A percentile compares a stretch with the other conserved stretches of the same genome.
These are phyloP conservation scores for Carapus acus DNA, from an alignment of 2,797 vertebrate species.

Conservation along the genomic window DNA sequence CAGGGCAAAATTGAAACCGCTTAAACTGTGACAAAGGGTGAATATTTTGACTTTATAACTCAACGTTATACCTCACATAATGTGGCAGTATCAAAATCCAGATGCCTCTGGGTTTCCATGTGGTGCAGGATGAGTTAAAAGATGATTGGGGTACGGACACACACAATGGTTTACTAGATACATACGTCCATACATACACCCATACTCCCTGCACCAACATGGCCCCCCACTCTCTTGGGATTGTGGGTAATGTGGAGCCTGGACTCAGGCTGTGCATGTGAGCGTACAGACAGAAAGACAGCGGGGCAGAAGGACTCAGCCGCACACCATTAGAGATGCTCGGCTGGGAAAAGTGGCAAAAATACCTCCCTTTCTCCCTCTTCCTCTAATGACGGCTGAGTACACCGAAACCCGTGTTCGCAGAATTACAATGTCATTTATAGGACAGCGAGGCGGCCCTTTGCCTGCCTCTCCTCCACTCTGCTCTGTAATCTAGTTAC, in stretches of 20 bases:
- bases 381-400: slow-evolving; percentile 66
- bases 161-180: slow-evolving; percentile 59
- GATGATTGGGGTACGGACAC: slow-evolving; percentile 37
- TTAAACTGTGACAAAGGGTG: too few species aligned
- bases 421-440: slow-evolving; percentile 80
- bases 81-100: too few species aligned
- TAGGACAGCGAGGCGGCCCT: slow-evolving; percentile 67
- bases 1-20: too few species aligned
- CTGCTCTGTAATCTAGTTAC: slow-evolving; percentile 71
- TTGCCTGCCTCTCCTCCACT: slow-evolving; percentile 52
- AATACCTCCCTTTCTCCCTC: slow-evolving; percentile 62
- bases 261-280: slow-evolving; percentile 42
- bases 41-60: too few species aligned
- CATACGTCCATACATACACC: too few species aligned
- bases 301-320: slow-evolving; percentile 53
- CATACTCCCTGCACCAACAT: slow-evolving; percentile 35
- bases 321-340: slow-evolving; percentile 65
- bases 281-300: slow-evolving; percentile 47
- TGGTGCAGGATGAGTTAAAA: slow-evolving; percentile 24
- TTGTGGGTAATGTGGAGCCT: too few species aligned
- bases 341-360: slow-evolving; percentile 68
- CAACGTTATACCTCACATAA: too few species aligned
- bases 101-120: too few species aligned
- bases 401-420: slow-evolving; percentile 72
- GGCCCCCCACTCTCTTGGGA: too few species aligned